Evolutionary conservation across 2,888 invertebrate genomes (phyloP), one percentile per base, ranked within the genome.

Genomic region (Tridacna gigas): DNA sequence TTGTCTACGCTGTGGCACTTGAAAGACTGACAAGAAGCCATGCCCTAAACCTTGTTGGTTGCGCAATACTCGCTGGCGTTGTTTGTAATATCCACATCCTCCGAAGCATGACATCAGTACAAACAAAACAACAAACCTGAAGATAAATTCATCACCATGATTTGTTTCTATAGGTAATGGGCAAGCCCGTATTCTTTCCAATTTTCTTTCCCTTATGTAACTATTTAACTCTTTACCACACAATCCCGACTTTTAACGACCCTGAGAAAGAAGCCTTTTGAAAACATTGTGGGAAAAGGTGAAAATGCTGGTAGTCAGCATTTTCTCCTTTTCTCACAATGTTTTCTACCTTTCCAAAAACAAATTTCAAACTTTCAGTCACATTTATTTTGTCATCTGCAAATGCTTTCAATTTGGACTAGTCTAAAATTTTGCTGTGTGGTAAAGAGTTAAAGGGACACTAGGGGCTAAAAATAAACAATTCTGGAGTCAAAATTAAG

Each of bases 71-170:
- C 90, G 82, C 71, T 93, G 92, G 13, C 92, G 90, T 45, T 93
- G 92, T 65, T 93, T 91, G 84, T 93, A 94, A 84, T 94, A 94
- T 12, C 94, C 93, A 88, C 94, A 94, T 11, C 93, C 93, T 37
- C 93, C 93, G 78, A 94, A 93, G 84, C 94, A 94, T 3, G 93
- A 92, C 92, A 93, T 92, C 88, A 93, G 84, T 51, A 93, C 88
- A 82, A 93, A 92, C 71, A 93, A 86, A 22, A 93, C 88, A 0
- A 93, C 89, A 83, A 93, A 91, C 93, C 93, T 93, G 84, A 0
- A 83, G 81, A 71, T 48, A 26, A n/a, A n/a, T n/a, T n/a, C n/a
- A n/a, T n/a, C n/a, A n/a, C n/a, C n/a, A n/a, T n/a, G n/a, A n/a
- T n/a, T n/a, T n/a, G n/a, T n/a, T n/a, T n/a, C n/a, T n/a, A n/a